These are phyloP conservation scores for Pseudomyrmex concolor DNA, from an alignment of 1,140 invertebrate genomes.

Conservation along the genomic window DNA sequence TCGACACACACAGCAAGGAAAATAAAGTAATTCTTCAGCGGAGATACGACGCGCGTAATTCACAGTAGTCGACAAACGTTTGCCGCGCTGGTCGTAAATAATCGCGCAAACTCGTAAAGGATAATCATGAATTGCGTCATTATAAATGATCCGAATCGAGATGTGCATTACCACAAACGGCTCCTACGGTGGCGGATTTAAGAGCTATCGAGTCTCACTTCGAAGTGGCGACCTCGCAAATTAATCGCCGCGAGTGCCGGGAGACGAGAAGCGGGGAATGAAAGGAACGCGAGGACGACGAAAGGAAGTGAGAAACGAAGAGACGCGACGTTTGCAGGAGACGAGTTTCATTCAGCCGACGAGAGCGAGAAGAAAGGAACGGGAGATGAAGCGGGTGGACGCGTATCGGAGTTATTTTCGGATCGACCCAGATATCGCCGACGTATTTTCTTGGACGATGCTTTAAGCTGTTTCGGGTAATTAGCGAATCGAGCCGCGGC, in stretches of 20 bases:
- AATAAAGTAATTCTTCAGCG: constrained; percentile 60
- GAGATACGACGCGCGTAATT: constrained; percentile 17
- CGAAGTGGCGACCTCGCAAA: constrained; percentile 38
- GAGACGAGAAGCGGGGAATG: background rate
- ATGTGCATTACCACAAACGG: constrained; percentile 64
- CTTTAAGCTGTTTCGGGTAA: constrained; percentile 83
- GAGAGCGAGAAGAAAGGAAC: constrained; percentile 40
- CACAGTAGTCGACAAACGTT: constrained; percentile 27
- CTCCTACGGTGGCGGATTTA: constrained; percentile 59
- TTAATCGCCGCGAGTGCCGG: constrained; percentile 57
- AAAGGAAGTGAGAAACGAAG: constrained; percentile 54
- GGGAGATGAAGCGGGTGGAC: constrained; percentile 75
- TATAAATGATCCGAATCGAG: constrained; percentile 55
- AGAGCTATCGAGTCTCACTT: constrained; percentile 55
- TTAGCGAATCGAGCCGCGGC: constrained; percentile 79
- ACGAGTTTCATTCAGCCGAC: constrained; percentile 58
- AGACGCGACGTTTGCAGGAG: constrained; percentile 27
- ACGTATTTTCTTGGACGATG: constrained; percentile 75
- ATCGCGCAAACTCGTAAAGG: constrained; percentile 61
- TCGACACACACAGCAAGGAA: constrained; percentile 15
- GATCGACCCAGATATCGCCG: constrained; percentile 82
- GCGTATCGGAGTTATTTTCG: constrained; percentile 81
- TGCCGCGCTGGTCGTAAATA: constrained; percentile 63
- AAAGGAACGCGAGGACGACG: constrained; percentile 44
- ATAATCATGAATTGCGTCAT: constrained; percentile 68